These are phyloP conservation scores for Schizaphis graminum DNA, from an alignment of 2,888 invertebrate species.

Conservation along the genomic window DNA sequence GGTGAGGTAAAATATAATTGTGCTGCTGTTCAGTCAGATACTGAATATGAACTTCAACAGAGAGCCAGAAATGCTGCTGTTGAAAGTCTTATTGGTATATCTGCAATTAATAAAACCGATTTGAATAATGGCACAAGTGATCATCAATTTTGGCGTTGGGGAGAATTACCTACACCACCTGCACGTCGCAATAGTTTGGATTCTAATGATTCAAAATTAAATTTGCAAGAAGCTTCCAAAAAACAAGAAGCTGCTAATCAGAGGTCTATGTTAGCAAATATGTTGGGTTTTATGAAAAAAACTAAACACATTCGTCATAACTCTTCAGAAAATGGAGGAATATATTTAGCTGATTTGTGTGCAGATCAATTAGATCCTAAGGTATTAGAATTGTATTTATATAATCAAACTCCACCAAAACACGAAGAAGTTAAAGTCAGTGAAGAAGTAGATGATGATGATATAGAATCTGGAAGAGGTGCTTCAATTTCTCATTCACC, in stretches of 20 bases:
- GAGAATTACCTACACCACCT: constrained; percentile 81
- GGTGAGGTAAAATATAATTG: constrained; percentile 66
- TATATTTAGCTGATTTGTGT: constrained; percentile 93
- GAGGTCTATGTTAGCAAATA: constrained; percentile 86
- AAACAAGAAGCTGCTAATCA: constrained; percentile 69
- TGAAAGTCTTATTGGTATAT: constrained; percentile 64
- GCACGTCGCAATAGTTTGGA: constrained; percentile 68
- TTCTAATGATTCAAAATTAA: constrained; percentile 69
- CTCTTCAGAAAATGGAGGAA: constrained; percentile 80
- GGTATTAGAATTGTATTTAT: constrained; percentile 86
- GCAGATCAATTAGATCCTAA: constrained; percentile 94
- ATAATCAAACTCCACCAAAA: constrained; percentile 55
- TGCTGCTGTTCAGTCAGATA: constrained; percentile 93
- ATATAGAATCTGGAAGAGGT: constrained; percentile 96
- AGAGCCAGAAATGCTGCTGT: constrained; percentile 70
- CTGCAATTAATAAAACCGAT: constrained; percentile 46
- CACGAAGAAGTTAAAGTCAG: constrained; percentile 49
- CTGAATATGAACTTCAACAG: constrained; percentile 82
- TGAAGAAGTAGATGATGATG: constrained; percentile 77
- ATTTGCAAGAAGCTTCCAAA: constrained; percentile 65
- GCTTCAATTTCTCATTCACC: constrained; percentile 95
- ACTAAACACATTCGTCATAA: constrained; percentile 76
- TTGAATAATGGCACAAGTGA: constrained; percentile 50
- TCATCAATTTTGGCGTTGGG: constrained; percentile 86
- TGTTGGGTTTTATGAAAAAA: constrained; percentile 93